Percentiles rank a stretch among this genome's conserved stretches.
phyloP scores from a whole-genome alignment of 1,140 invertebrate genomes.

The Belonocnema kinseyi region DNA sequence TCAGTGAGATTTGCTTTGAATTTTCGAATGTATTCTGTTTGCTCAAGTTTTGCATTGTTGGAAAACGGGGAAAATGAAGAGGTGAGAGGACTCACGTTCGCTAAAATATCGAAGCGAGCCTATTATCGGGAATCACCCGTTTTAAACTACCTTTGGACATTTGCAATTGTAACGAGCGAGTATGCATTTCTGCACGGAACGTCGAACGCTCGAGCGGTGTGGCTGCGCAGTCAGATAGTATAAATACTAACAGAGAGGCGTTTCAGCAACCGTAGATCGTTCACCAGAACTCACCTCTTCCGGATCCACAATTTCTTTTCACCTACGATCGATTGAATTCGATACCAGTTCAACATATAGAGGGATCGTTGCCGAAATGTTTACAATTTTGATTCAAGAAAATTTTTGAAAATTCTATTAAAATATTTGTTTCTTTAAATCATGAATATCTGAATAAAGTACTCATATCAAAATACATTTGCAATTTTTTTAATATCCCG shows the following conservation, averaged over 20 bases:
- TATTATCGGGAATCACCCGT: slow-evolving; percentile 68
- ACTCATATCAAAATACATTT: too few relatives aligned
- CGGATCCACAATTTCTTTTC: slow-evolving; percentile 4
- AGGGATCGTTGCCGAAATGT: too few relatives aligned
- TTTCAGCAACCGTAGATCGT: slow-evolving; percentile 40
- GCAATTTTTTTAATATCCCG: too few relatives aligned
- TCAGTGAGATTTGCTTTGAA: too few relatives aligned
- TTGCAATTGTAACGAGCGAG: slow-evolving; percentile 68
- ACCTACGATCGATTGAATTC: neutral
- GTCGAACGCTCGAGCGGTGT: slow-evolving; percentile 16
- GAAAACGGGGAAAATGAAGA: neutral
- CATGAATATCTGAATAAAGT: too few relatives aligned
- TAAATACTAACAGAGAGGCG: slow-evolving; percentile 58
- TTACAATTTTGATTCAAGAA: too few relatives aligned
- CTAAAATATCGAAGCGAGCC: slow-evolving; percentile 52
- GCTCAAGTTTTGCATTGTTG: neutral
- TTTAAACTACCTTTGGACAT: slow-evolving; percentile 66
- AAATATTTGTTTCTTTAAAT: too few relatives aligned
- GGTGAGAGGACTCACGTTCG: slow-evolving; percentile 44
- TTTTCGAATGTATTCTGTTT: too few relatives aligned
- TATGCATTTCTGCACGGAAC: slow-evolving; percentile 57
- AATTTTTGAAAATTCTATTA: too few relatives aligned
- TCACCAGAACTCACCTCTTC: neutral
- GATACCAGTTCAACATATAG: neutral
- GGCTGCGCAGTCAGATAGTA: slow-evolving; percentile 47